Evolutionary conservation across 2,888 invertebrate species (phyloP).

Genomic region (Drosophila parthenogenetica): DNA sequence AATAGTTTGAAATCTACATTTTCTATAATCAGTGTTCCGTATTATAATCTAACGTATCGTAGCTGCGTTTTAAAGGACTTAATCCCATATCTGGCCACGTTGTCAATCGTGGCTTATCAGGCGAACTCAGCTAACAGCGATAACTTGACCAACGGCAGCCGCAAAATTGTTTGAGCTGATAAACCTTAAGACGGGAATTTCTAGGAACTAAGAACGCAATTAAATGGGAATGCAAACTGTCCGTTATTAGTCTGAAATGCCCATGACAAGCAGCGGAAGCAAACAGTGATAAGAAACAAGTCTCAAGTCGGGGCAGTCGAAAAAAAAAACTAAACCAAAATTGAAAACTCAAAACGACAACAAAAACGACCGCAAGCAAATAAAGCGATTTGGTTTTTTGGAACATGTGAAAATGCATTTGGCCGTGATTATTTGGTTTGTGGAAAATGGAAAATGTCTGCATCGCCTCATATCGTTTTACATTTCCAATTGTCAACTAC

Average conservation of each 20-base stretch:
- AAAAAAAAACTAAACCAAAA: slow-evolving; percentile 16
- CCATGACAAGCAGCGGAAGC: slow-evolving; percentile 56
- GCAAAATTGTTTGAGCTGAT: slow-evolving; percentile 41
- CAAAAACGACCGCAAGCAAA: slow-evolving; percentile 56
- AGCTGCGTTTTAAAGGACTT: neutral
- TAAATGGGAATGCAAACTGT: slow-evolving; percentile 60
- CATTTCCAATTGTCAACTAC: slow-evolving; percentile 76
- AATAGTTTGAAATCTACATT: too few relatives aligned
- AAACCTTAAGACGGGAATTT: slow-evolving; percentile 36
- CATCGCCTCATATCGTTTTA: slow-evolving; percentile 62
- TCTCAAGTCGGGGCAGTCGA: slow-evolving; percentile 21
- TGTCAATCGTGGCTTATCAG: slow-evolving; percentile 41
- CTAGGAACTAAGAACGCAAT: slow-evolving; percentile 27
- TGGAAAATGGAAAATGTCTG: slow-evolving; percentile 21
- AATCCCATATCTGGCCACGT: slow-evolving; percentile 3
- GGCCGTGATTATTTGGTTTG: slow-evolving; percentile 50
- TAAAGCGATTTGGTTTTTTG: slow-evolving; percentile 40
- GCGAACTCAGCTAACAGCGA: slow-evolving; percentile 32
- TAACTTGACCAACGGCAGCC: slow-evolving; percentile 42
- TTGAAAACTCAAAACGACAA: slow-evolving; percentile 2
- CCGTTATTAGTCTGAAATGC: slow-evolving; percentile 34
- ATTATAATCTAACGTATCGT: neutral
- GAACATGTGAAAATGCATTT: slow-evolving; percentile 62
- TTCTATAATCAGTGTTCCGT: neutral
- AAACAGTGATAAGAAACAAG: slow-evolving; percentile 69